These are phyloP conservation scores for Heliconius congener DNA, from an alignment of 1,140 invertebrate genomes.

Conservation along the genomic window DNA sequence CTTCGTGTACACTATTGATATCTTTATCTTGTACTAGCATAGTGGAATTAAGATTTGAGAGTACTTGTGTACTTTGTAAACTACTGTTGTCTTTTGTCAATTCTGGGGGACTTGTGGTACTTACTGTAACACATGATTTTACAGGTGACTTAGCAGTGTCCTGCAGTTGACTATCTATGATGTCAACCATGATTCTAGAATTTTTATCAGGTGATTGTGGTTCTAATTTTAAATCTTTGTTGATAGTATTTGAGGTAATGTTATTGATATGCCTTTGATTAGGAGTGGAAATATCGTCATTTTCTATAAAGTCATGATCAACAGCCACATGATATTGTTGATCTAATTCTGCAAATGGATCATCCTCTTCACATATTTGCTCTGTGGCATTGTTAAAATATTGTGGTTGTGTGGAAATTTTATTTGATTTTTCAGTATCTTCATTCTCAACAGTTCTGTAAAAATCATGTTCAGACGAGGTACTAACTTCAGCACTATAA, in stretches of 20 bases:
- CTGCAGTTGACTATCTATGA: constrained; percentile 51
- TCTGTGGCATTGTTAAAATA: constrained; percentile 58
- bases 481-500: constrained; percentile 37
- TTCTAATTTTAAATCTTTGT: constrained; percentile 18
- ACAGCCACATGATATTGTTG: constrained; percentile 76
- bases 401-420: constrained; percentile 36
- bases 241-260: background rate
- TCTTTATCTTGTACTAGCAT: constrained; percentile 32
- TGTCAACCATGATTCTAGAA: constrained; percentile 36
- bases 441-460: constrained; percentile 15
- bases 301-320: constrained; percentile 70
- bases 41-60: constrained; percentile 8
- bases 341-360: constrained; percentile 74
- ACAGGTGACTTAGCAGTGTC: constrained; percentile 43
- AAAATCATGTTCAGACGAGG: constrained; percentile 41
- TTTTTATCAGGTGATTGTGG: constrained; percentile 38
- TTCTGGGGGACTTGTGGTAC: background rate
- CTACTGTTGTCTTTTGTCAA: background rate
- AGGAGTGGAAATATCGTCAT: constrained; percentile 51
- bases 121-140: constrained; percentile 11
- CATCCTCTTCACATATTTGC: constrained; percentile 64
- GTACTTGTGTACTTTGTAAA: constrained; percentile 21
- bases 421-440: constrained; percentile 18
- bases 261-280: constrained; percentile 20
- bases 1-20: constrained; percentile 28